Evolutionary conservation across 2,888 invertebrate genomes (phyloP).

Genomic region (Agonopterix arenella): DNA sequence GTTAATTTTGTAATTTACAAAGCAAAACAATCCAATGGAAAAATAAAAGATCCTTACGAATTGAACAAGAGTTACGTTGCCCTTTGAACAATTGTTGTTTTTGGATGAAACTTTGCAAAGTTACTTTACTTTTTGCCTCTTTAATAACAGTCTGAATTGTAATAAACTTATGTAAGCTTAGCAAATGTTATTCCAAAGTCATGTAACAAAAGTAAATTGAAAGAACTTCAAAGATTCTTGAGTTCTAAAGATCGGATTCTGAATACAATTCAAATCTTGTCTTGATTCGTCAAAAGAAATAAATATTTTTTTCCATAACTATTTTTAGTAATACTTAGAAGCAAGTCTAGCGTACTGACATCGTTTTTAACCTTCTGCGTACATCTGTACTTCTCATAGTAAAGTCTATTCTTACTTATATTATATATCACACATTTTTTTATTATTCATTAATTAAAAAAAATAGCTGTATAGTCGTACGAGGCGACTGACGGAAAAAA

Average conservation of each 20-base stretch:
- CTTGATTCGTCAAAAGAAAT: too few relatives aligned
- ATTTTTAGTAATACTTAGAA: too few relatives aligned
- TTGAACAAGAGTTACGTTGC: not conserved
- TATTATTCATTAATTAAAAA: too few relatives aligned
- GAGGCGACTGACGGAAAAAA: too few relatives aligned
- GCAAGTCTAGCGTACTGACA: too few relatives aligned
- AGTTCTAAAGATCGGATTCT: not conserved
- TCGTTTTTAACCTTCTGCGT: too few relatives aligned
- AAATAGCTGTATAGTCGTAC: too few relatives aligned
- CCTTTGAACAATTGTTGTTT: constrained; percentile 5
- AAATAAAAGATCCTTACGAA: constrained; percentile 5
- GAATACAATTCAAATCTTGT: too few relatives aligned
- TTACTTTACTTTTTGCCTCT: constrained; percentile 1
- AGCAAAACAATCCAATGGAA: constrained; percentile 5
- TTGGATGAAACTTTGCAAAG: not conserved
- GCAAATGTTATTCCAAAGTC: not conserved
- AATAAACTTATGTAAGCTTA: constrained; percentile 3
- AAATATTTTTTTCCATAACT: too few relatives aligned
- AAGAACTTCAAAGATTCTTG: not conserved
- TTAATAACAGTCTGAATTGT: constrained; percentile 1
- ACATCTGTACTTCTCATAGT: too few relatives aligned
- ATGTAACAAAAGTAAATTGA: not conserved
- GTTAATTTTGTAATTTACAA: constrained; percentile 6
- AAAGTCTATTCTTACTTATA: too few relatives aligned
- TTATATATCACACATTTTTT: too few relatives aligned